Base-by-base conservation (phyloP, 1,140 invertebrate genomes). In the Pseudomyrmex concolor region DNA sequence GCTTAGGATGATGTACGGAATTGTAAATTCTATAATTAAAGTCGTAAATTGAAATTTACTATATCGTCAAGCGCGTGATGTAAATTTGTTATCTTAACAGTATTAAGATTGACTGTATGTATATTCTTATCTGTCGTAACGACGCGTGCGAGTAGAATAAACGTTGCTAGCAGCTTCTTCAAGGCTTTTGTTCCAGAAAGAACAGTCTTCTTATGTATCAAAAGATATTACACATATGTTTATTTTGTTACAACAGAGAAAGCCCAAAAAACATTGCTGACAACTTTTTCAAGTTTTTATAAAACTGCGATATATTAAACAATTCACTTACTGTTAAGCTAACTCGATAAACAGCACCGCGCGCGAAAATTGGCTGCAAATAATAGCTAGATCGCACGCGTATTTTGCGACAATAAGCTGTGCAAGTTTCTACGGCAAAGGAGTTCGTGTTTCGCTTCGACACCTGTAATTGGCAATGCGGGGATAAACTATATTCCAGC, bases 341-440 rank as follows among this genome's bases (percentile, higher is more conserved):
- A 60, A 70, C 43, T 71, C 3, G 76, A 13, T 60, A 34, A 59
- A 71, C 22, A 34, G 43, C n/a, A 48, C 2, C 3, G 57, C 19
- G 13, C 25, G n/a, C 2, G 76, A 71, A 59, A 71, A 71, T 71
- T 71, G 8, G 15, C 51, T 68, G 63, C 34, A 55, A 22, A 15
- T 59, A 13, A 48, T 45, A 59, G 12, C 64, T n/a, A 19, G 0
- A 13, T 7, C 48, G 45, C 22, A 9, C 45, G 22, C 43, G 76
- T 70, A 80, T 25, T 80, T 60, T 80, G 63, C 15, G 34, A 80
- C 66, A 70, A 67, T 78, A 70, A 80, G 54, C 64, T 25, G 54
- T 17, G 5, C 66, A 17, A 70, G 54, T 80, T 80, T 70, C 66
- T 13, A 17, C 7, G 54, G 67, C 43, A 34, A 80, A 70, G 76